Conservation (phyloP, 53 echinoderm and acorn worm species). For the Arbacia lixula region DNA sequence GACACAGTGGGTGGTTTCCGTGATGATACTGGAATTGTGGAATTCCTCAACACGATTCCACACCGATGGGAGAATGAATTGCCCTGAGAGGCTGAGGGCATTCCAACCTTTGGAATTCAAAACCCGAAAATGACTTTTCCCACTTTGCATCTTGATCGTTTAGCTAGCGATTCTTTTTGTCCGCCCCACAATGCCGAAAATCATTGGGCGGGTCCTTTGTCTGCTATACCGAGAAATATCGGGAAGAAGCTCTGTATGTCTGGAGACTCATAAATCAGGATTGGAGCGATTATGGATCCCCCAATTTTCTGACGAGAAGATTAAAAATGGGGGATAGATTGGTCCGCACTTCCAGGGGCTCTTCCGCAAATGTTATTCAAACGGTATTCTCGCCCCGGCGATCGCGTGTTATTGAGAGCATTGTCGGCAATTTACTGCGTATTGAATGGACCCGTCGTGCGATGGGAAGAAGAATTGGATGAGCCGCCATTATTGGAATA, state of each 20-base stretch:
- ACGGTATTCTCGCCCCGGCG: too few relatives aligned
- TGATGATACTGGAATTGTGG: too few relatives aligned
- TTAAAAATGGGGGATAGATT: background rate
- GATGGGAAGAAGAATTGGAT: too few relatives aligned
- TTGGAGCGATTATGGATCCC: slow-evolving; percentile 27
- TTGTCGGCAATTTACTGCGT: too few relatives aligned
- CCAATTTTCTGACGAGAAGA: slow-evolving; percentile 31
- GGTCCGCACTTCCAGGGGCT: slow-evolving; percentile 23
- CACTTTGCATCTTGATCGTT: background rate
- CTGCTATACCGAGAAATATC: background rate
- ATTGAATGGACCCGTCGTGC: too few relatives aligned
- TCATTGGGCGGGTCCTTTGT: slow-evolving; percentile 31
- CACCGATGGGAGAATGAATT: too few relatives aligned
- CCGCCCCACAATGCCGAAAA: slow-evolving; percentile 3
- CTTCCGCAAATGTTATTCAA: slow-evolving; percentile 22
- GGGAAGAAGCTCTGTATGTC: slow-evolving; percentile 1
- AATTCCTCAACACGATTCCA: too few relatives aligned
- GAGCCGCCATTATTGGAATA: too few relatives aligned
- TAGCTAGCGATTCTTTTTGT: slow-evolving; percentile 18
- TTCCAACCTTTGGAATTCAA: too few relatives aligned
- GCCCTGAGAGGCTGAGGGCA: too few relatives aligned
- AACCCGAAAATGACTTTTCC: background rate
- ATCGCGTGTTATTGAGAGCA: too few relatives aligned
- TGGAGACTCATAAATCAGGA: slow-evolving; percentile 32
- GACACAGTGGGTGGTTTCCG: too few relatives aligned